Conservation (phyloP, 2,797 vertebrate genomes). For the Pangasius mekongensis region DNA sequence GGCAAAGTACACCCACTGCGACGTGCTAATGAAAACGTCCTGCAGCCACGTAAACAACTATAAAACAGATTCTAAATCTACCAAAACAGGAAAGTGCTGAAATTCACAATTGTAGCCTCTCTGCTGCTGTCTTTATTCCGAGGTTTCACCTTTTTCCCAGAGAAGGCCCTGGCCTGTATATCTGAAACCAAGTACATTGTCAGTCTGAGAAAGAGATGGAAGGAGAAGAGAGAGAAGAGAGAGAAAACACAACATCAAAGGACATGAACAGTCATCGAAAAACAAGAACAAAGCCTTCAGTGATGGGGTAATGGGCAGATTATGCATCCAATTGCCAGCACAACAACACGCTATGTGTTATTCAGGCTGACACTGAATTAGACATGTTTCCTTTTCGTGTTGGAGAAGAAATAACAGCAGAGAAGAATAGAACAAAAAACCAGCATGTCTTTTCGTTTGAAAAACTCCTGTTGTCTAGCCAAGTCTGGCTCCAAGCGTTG, state of each 20-base stretch:
- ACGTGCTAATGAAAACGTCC: slow-evolving; percentile 43
- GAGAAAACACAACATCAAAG: slow-evolving; percentile 38
- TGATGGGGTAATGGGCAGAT: slow-evolving; percentile 30
- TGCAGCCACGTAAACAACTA: slow-evolving; percentile 17
- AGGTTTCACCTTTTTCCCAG: slow-evolving; percentile 30
- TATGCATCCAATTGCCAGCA: slow-evolving; percentile 30
- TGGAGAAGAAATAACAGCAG: slow-evolving; percentile 40
- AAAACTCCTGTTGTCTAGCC: slow-evolving; percentile 49
- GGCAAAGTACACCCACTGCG: slow-evolving; percentile 28
- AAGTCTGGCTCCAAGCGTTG: slow-evolving; percentile 45
- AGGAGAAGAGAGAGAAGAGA: slow-evolving; percentile 16
- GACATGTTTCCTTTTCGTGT: slow-evolving; percentile 54
- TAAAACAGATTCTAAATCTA: slow-evolving; percentile 25
- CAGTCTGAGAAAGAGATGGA: slow-evolving; percentile 16
- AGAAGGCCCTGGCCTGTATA: slow-evolving; percentile 1
- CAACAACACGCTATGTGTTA: slow-evolving; percentile 40
- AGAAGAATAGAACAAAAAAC: slow-evolving; percentile 37
- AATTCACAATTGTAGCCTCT: slow-evolving; percentile 18
- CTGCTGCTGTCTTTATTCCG: slow-evolving; percentile 20
- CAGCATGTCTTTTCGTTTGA: slow-evolving; percentile 43
- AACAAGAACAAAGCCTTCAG: slow-evolving; percentile 45
- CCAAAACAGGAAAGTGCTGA: slow-evolving; percentile 19
- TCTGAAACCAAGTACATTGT: slow-evolving; percentile 21
- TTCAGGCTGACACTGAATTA: slow-evolving; percentile 48
- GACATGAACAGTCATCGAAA: slow-evolving; percentile 26